Evolutionary conservation across 1,140 invertebrate species (phyloP).

Genomic region (Pseudomyrmex pallidus): DNA sequence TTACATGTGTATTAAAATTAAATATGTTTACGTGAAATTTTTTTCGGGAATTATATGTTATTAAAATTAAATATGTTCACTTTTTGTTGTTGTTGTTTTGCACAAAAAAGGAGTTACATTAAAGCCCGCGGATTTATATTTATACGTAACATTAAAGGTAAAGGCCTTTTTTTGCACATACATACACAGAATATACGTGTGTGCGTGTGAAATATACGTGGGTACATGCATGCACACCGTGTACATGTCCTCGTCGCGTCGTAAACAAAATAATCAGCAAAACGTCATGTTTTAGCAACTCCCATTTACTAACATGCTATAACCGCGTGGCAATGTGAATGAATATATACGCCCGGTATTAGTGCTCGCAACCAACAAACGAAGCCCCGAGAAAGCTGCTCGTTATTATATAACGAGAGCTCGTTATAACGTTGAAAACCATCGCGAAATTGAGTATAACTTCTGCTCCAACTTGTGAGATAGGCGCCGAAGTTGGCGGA

Average conservation of each 20-base stretch:
- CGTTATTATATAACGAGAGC: conserved; percentile 84
- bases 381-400: conserved; percentile 78
- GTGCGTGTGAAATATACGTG: no score
- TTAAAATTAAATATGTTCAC: no score
- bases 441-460: conserved; percentile 61
- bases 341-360: conserved; percentile 78
- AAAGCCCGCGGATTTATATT: conserved; percentile 8
- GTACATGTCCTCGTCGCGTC: conserved; percentile 19
- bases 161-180: not conserved
- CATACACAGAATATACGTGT: no score
- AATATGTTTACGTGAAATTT: no score
- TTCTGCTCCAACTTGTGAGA: conserved; percentile 59
- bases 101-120: not conserved
- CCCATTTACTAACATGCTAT: conserved; percentile 59
- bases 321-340: conserved; percentile 60
- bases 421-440: conserved; percentile 80
- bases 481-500: conserved; percentile 51
- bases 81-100: no score
- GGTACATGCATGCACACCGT: not conserved
- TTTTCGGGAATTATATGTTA: no score
- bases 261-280: conserved; percentile 61
- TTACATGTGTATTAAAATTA: no score
- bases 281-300: conserved; percentile 78
- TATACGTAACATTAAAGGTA: conserved; percentile 25
- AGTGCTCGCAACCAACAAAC: conserved; percentile 79